Base-by-base conservation (phyloP, 2,888 invertebrate genomes). In the Pandemis cinnamomeana region DNA sequence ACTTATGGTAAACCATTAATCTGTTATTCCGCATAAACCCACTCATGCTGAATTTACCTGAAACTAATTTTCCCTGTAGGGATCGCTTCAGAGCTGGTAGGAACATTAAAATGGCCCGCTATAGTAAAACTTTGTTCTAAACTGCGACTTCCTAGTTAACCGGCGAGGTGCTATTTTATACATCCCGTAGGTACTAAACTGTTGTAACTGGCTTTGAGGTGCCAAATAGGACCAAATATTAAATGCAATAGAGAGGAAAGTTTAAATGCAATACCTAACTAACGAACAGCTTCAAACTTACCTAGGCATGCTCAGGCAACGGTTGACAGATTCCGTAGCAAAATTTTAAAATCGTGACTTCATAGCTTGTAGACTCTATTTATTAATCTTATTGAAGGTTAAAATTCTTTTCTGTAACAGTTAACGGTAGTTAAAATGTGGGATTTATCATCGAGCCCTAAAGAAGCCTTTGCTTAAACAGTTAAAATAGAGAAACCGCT, bases 101-200 rank as follows among this genome's bases (percentile, higher is more conserved):
- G 10, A 58, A 61, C 71, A 75, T 71, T 76, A 76, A 78, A 81
- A 77, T 73, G 76, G 77, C 80, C 78, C 78, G 77, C 76, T 78
- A 78, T 83, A 82, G 81, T 79, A 79, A 83, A 87, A 89, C 84
- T 88, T 89, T 86, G 84, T 85, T 86, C 67, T 68, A 75, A 86
- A 82, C 86, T 84, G 79, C 80, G 77, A 83, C 75, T 83, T 86
- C 78, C 79, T 79, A 82, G 82, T 82, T 80, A 85, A 86, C 84
- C 84, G 82, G 78, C 80, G 80, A 80, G 80, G 77, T 80, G 79
- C 82, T 81, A 84, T 82, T 79, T 80, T 83, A 81, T 71, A 60
- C 61, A 78, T 82, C 77, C 71, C 80, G 76, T 75, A 68, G 69
- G 81, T 58, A 58, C 20, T 64, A 79, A 81, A 82, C 79, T 78